Percentiles rank a stretch among this genome's conserved stretches.
These are phyloP conservation scores for Notiomystis cincta DNA, from an alignment of 2,113 vertebrate species.

Conservation along the genomic window DNA sequence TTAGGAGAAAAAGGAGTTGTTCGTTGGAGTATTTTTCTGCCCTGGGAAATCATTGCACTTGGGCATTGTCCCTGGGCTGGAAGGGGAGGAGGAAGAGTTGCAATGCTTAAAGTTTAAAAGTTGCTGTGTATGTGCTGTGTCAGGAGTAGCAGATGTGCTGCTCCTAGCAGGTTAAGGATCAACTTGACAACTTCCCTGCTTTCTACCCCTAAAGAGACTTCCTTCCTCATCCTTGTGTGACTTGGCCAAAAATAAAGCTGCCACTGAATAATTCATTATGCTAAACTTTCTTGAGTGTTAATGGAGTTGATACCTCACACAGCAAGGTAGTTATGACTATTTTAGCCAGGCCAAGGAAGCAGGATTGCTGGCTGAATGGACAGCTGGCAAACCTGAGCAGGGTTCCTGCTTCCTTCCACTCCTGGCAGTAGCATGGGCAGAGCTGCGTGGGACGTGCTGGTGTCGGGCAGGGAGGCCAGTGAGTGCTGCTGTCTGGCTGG, in stretches of 20 bases:
- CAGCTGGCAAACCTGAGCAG: background rate
- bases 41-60: background rate
- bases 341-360: background rate
- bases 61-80: background rate
- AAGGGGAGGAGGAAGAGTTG: background rate
- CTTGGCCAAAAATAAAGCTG: conserved; percentile 42
- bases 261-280: conserved; percentile 30
- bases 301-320: background rate
- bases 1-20: background rate
- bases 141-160: background rate
- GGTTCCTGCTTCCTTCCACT: background rate
- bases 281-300: conserved; percentile 44
- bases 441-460: background rate
- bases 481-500: background rate
- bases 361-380: background rate
- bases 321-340: conserved; percentile 24
- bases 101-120: background rate
- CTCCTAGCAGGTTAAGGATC: background rate
- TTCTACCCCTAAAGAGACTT: background rate
- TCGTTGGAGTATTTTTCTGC: background rate
- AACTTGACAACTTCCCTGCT: background rate
- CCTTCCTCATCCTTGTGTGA: background rate
- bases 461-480: background rate
- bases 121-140: background rate
- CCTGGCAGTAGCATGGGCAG: background rate